phyloP scores from a whole-genome alignment of 2,888 invertebrate genomes.

The Aphrophora alni region DNA sequence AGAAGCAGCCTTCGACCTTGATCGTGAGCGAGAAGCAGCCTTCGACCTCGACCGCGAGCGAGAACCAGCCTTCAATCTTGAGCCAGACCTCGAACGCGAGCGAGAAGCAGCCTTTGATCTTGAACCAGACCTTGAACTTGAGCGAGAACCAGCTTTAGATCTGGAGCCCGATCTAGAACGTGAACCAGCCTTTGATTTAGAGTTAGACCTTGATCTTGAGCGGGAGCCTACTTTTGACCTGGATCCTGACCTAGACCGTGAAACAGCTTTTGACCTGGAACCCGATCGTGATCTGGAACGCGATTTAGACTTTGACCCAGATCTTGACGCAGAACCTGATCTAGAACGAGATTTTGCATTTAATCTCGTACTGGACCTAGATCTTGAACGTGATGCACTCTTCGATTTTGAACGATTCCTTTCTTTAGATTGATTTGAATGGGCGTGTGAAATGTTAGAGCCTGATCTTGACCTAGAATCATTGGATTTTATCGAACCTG shows the following conservation, averaged over 20 bases:
- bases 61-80: conserved; percentile 50
- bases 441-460: neutral
- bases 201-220: conserved; percentile 48
- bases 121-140: conserved; percentile 48
- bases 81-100: conserved; percentile 44
- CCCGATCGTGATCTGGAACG: conserved; percentile 49
- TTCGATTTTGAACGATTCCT: neutral
- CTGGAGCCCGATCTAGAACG: conserved; percentile 55
- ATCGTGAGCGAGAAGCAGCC: conserved; percentile 45
- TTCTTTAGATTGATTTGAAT: neutral
- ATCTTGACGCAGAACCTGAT: conserved; percentile 55
- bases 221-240: conserved; percentile 50
- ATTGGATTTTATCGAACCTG: conserved; percentile 13
- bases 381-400: conserved; percentile 43
- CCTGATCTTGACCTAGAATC: conserved; percentile 14
- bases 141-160: conserved; percentile 51
- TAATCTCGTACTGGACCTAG: conserved; percentile 47
- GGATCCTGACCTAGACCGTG: conserved; percentile 53
- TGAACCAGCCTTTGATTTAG: conserved; percentile 50
- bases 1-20: conserved; percentile 49
- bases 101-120: conserved; percentile 53
- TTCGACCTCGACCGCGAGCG: conserved; percentile 49
- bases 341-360: conserved; percentile 52
- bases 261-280: conserved; percentile 53
- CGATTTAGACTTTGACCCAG: conserved; percentile 50